phyloP scores from a whole-genome alignment of 2,113 vertebrate genomes.

The Cnemophilus loriae region DNA sequence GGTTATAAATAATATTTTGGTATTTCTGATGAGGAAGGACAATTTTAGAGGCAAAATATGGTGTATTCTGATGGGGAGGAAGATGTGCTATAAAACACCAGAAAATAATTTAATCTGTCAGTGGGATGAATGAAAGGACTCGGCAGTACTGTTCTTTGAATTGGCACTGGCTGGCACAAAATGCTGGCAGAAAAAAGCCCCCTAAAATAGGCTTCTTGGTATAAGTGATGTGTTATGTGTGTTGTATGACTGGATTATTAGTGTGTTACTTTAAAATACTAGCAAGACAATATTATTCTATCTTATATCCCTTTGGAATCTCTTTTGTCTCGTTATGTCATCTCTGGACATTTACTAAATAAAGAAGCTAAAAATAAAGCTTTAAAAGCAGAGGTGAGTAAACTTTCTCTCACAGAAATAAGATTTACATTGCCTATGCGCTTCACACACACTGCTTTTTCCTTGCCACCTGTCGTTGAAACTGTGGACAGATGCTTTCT shows the following conservation, averaged over 20 bases:
- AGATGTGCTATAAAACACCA: background rate
- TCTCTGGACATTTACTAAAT: background rate
- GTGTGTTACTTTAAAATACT: background rate
- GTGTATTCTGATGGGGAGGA: background rate
- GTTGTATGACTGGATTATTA: background rate
- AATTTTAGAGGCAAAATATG: background rate
- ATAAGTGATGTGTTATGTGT: background rate
- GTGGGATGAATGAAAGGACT: background rate
- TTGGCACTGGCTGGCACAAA: background rate
- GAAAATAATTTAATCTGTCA: constrained; percentile 1
- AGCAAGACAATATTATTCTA: background rate
- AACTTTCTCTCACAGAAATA: background rate
- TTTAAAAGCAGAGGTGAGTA: background rate
- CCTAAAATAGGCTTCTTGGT: background rate
- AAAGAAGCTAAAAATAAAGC: background rate
- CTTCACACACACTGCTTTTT: background rate
- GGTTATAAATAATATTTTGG: background rate
- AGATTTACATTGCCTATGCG: background rate
- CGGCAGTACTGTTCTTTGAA: background rate
- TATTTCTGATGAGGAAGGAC: constrained; percentile 16
- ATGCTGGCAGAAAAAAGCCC: background rate
- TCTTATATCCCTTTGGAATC: background rate
- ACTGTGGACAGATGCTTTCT: constrained; percentile 16
- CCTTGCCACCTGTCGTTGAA: constrained; percentile 25
- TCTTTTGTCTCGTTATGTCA: background rate